Evolutionary conservation across 2,113 vertebrate species (phyloP), one percentile per base, ranked within the genome.

Genomic region (Hyperoodon ampullatus): DNA sequence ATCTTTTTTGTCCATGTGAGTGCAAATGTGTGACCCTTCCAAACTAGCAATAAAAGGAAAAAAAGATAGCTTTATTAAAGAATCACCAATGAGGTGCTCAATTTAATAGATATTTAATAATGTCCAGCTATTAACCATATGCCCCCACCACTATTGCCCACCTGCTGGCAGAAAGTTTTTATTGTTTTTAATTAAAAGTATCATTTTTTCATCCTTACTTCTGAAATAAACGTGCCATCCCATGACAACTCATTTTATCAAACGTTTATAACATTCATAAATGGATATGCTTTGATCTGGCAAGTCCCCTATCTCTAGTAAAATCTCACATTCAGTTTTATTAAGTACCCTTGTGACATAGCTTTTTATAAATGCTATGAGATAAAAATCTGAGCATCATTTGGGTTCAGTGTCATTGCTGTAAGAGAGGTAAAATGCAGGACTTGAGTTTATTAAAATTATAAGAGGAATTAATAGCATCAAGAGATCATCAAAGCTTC

Each of bases 131-230:
- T 80, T 87, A 55, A 30, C 81, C 92, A 95, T 33, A 93, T 94
- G 53, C 65, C 87, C 74, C 68, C 24, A 50, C 39, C 18, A 70
- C 58, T 30, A 44, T 4, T 93, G 83, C 39, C 72, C 75, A 95
- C 96, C 78, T 96, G 81, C 71, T 94, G 84, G 95, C 75, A 97
- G 50, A 96, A 93, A 92, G 39, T 60, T 97, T 97, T 95, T 98
- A 97, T 95, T 95, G 82, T 95, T 95, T 98, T 97, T 97, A 97
- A 98, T 98, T 97, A 97, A 81, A 97, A 98, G n/a, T 85, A 90
- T 92, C 97, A 97, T 98, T 71, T 97, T 92, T 97, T 96, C 88
- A 97, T 91, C 71, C 55, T 24, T 95, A 82, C 60, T 58, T 74
- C 77, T 88, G 55, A 95, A 94, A 97, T 90, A 98, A 98, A 97